phyloP scores from a whole-genome alignment of 2,888 invertebrate species.

The Plagodis pulveraria region DNA sequence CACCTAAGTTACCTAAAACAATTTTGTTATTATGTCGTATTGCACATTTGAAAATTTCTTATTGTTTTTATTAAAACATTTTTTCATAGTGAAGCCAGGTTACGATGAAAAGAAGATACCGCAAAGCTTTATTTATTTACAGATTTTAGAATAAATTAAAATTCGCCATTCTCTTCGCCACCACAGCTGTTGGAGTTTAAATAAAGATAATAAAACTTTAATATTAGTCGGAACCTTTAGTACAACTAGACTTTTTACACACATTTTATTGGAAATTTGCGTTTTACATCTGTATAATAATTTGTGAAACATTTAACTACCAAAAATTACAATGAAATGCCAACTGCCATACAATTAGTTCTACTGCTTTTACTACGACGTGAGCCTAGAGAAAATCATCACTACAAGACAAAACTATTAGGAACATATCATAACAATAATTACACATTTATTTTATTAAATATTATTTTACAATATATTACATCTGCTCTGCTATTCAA shows the following conservation, averaged over 20 bases:
- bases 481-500: slow-evolving; percentile 28
- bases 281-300: slow-evolving; percentile 15
- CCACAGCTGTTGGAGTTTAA: too few relatives aligned
- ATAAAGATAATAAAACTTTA: too few relatives aligned
- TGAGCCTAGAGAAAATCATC: slow-evolving; percentile 63
- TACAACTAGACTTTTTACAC: slow-evolving; percentile 13
- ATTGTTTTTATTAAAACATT: slow-evolving; percentile 20
- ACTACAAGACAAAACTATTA: slow-evolving; percentile 76
- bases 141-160: too few relatives aligned
- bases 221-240: slow-evolving; percentile 5
- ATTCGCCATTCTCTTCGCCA: too few relatives aligned
- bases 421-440: slow-evolving; percentile 80
- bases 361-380: slow-evolving; percentile 46
- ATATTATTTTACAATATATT: slow-evolving; percentile 74
- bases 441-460: slow-evolving; percentile 71
- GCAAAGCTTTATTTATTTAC: slow-evolving; percentile 1
- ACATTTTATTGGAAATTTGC: slow-evolving; percentile 19
- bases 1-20: slow-evolving; percentile 58
- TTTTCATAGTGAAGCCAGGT: slow-evolving; percentile 6
- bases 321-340: slow-evolving; percentile 35
- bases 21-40: slow-evolving; percentile 65
- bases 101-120: slow-evolving; percentile 1
- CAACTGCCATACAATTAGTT: slow-evolving; percentile 21
- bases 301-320: slow-evolving; percentile 26
- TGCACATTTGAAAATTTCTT: slow-evolving; percentile 63